These are phyloP conservation scores for Macrotis lagotis DNA, from an alignment of 2,113 vertebrate species.

Conservation along the genomic window DNA sequence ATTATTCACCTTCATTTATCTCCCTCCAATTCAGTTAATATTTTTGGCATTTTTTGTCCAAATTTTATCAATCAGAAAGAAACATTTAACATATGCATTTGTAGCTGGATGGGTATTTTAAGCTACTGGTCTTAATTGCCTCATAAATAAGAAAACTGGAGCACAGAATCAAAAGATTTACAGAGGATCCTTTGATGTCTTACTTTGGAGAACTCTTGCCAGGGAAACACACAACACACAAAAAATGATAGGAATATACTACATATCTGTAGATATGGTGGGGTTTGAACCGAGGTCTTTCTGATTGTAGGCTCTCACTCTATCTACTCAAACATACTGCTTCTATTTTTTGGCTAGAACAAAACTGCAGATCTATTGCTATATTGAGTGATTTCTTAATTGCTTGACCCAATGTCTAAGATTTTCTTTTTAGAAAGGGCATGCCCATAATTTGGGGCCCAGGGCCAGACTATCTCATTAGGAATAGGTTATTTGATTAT, in stretches of 20 bases:
- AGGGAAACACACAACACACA: background rate
- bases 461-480: background rate
- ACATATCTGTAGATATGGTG: background rate
- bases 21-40: background rate
- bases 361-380: background rate
- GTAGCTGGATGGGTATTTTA: background rate
- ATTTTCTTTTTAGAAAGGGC: background rate
- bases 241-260: background rate
- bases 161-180: background rate
- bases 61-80: background rate
- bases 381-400: background rate
- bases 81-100: background rate
- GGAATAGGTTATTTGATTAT: background rate
- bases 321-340: background rate
- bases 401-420: background rate
- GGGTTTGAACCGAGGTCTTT: background rate
- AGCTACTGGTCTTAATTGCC: background rate
- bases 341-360: background rate
- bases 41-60: background rate
- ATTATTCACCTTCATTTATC: background rate
- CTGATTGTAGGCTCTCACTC: background rate
- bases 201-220: background rate
- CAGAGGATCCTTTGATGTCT: background rate
- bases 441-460: background rate
- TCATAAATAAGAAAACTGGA: background rate